These are phyloP conservation scores for Macquaria australasica DNA, from an alignment of 2,113 vertebrate genomes.

Conservation along the genomic window DNA sequence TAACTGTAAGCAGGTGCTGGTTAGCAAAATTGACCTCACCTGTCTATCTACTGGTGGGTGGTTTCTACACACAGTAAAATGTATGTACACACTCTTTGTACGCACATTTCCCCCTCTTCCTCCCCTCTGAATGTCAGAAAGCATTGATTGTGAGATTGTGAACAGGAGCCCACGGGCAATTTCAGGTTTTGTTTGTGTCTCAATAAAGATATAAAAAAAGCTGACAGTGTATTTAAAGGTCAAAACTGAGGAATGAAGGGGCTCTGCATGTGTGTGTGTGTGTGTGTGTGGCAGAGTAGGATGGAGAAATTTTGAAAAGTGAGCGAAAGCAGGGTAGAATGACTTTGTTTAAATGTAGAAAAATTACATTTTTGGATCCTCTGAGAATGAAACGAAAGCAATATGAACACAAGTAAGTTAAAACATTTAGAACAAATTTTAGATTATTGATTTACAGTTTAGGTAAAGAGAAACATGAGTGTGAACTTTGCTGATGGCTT, in stretches of 20 bases:
- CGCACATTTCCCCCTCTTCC: background rate
- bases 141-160: slow-evolving; percentile 69
- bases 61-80: slow-evolving; percentile 10
- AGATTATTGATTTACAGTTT: no score
- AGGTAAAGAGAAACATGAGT: background rate
- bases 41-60: slow-evolving; percentile 10
- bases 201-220: slow-evolving; percentile 37
- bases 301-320: background rate
- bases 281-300: background rate
- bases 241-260: slow-evolving; percentile 37
- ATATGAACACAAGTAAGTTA: background rate
- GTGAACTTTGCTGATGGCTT: background rate
- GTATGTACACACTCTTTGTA: background rate
- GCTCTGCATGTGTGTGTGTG: background rate
- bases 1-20: slow-evolving; percentile 14
- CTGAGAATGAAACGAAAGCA: background rate
- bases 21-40: slow-evolving; percentile 17
- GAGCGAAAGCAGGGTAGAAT: background rate
- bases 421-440: background rate
- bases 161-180: slow-evolving; percentile 61
- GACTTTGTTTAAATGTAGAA: background rate
- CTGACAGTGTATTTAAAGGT: slow-evolving; percentile 72
- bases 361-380: no score
- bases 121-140: slow-evolving; percentile 72
- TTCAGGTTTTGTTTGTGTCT: slow-evolving; percentile 69